Percentiles rank a stretch among this genome's conserved stretches.
Evolutionary conservation across 92 coral and sea anemone genomes (phyloP).

Genomic region (Anthopleura xanthogrammica): DNA sequence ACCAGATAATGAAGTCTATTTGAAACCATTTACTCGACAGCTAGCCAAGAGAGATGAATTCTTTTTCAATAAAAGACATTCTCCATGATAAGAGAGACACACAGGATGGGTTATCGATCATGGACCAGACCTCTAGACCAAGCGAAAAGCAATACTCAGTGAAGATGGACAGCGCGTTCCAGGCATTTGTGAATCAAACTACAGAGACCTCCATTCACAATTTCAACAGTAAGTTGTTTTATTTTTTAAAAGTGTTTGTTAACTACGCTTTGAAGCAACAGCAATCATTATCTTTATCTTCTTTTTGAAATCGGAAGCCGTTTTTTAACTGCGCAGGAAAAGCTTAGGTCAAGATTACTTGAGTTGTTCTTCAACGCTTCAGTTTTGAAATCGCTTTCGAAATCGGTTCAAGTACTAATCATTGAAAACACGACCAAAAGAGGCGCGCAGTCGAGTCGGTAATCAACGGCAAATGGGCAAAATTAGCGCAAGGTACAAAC

Average conservation of each 20-base stretch:
- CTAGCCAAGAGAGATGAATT: slow-evolving; percentile 48
- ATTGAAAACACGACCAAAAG: slow-evolving; percentile 6
- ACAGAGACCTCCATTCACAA: slow-evolving; percentile 1
- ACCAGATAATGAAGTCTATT: slow-evolving; percentile 72
- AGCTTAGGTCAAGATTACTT: slow-evolving; percentile 35
- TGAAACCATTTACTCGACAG: slow-evolving; percentile 85
- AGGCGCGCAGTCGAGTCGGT: slow-evolving; percentile 1
- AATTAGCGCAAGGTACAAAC: background rate
- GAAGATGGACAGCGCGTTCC: slow-evolving; percentile 34
- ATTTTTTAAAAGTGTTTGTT: slow-evolving; percentile 17
- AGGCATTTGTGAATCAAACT: slow-evolving; percentile 17
- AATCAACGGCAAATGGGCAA: slow-evolving; percentile 4
- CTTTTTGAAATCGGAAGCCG: slow-evolving; percentile 46
- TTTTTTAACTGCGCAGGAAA: slow-evolving; percentile 26
- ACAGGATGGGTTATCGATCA: slow-evolving; percentile 28
- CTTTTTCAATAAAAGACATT: slow-evolving; percentile 64
- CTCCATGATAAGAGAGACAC: slow-evolving; percentile 36
- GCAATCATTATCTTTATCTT: background rate
- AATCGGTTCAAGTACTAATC: slow-evolving; percentile 7
- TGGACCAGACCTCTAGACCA: slow-evolving; percentile 23
- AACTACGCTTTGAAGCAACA: slow-evolving; percentile 26
- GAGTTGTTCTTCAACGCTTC: slow-evolving; percentile 31
- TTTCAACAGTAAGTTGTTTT: slow-evolving; percentile 23
- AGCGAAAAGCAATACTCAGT: background rate
- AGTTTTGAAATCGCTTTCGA: slow-evolving; percentile 25